Evolutionary conservation across 2,113 vertebrate genomes (phyloP).

Genomic region (Cebus imitator): DNA sequence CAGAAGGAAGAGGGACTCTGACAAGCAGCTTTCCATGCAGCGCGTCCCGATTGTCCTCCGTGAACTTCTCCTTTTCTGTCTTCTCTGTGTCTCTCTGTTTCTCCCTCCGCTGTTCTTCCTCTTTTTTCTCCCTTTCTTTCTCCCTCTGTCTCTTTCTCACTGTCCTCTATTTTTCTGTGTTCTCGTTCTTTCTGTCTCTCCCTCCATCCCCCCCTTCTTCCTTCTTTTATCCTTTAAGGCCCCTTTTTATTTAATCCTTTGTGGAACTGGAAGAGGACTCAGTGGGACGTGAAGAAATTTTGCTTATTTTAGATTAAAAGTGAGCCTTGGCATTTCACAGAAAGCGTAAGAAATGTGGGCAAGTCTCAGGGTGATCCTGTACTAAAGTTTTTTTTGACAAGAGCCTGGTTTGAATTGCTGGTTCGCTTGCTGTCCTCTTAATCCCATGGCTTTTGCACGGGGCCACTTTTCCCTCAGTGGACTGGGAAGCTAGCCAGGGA

Average conservation of each 20-base stretch:
- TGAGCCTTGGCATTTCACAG: background rate
- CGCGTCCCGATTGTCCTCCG: background rate
- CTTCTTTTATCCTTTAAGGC: background rate
- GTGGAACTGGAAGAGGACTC: background rate
- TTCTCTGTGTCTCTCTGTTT: background rate
- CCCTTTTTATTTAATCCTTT: background rate
- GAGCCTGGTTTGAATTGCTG: too few relatives aligned
- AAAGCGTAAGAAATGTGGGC: background rate
- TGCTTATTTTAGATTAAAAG: background rate
- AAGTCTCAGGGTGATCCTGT: background rate
- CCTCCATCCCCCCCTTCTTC: background rate
- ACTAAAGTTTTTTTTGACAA: background rate
- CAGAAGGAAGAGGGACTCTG: slow-evolving; percentile 51
- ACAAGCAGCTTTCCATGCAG: slow-evolving; percentile 55
- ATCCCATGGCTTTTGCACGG: background rate
- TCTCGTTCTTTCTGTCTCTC: background rate
- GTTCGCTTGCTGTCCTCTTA: background rate
- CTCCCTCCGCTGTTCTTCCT: background rate
- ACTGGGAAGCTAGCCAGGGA: background rate
- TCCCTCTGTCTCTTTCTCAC: too few relatives aligned
- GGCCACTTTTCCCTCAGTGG: background rate
- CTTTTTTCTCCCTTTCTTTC: background rate
- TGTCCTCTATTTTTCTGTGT: background rate
- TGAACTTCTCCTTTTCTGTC: background rate
- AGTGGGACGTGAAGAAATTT: background rate